A percentile compares a stretch with the other conserved stretches of the same genome.
Conservation (phyloP, 30 jellyfish, hydroid and myxozoan species). For the Rhopilema esculentum region DNA sequence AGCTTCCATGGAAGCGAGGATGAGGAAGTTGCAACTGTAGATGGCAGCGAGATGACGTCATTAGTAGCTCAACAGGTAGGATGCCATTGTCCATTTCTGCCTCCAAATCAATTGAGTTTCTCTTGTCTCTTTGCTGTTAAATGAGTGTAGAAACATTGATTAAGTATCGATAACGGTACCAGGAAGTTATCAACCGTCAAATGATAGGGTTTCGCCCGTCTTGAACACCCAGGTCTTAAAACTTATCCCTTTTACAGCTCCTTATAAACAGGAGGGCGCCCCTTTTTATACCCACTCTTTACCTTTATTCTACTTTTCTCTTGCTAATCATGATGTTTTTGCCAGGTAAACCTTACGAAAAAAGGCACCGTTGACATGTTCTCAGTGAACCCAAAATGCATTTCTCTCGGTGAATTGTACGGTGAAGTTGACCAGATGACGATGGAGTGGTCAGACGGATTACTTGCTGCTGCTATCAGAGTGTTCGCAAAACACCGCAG, state of each 20-base stretch:
- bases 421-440: slow-evolving; percentile 83
- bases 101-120: too few relatives aligned
- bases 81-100: background rate
- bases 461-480: slow-evolving; percentile 77
- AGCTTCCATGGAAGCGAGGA: slow-evolving; percentile 57
- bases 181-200: too few relatives aligned
- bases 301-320: background rate
- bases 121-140: too few relatives aligned
- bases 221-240: too few relatives aligned
- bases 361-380: slow-evolving; percentile 71
- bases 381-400: slow-evolving; percentile 77
- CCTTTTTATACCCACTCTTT: background rate
- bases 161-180: too few relatives aligned
- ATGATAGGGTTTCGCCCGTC: too few relatives aligned
- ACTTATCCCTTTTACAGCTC: too few relatives aligned
- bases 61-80: slow-evolving; percentile 39
- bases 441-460: slow-evolving; percentile 90
- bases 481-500: slow-evolving; percentile 36
- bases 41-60: slow-evolving; percentile 52
- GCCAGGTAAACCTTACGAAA: slow-evolving; percentile 28
- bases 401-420: slow-evolving; percentile 80
- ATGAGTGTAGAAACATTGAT: too few relatives aligned
- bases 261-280: too few relatives aligned
- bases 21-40: slow-evolving; percentile 46
- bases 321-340: background rate